These are phyloP conservation scores for Yponomeuta cagnagella DNA, from an alignment of 2,888 invertebrate species.

Conservation along the genomic window DNA sequence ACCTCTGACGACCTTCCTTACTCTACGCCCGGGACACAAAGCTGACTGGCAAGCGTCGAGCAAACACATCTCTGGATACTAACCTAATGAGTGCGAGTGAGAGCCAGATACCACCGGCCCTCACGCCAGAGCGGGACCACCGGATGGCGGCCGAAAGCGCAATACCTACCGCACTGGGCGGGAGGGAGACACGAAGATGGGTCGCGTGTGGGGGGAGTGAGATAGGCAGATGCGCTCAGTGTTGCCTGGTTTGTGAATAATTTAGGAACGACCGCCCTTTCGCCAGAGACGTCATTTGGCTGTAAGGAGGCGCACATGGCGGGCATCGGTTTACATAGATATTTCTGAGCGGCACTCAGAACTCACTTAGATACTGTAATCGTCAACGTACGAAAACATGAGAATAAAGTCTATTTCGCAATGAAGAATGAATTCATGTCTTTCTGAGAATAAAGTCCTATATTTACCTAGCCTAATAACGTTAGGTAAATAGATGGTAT, in stretches of 20 bases:
- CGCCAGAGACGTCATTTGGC: conserved; percentile 23
- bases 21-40: conserved; percentile 40
- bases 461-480: no score
- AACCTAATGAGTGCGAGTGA: conserved; percentile 70
- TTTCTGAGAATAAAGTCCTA: no score
- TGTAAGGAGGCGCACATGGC: neutral
- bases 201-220: conserved; percentile 29
- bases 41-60: conserved; percentile 66
- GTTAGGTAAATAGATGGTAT: no score
- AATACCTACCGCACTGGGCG: conserved; percentile 47
- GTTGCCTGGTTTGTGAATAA: conserved; percentile 61
- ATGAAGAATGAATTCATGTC: no score
- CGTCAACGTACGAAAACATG: no score
- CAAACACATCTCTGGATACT: conserved; percentile 60
- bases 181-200: conserved; percentile 34
- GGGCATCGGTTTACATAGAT: neutral
- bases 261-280: conserved; percentile 68
- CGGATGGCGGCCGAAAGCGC: conserved; percentile 69
- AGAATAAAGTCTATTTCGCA: no score
- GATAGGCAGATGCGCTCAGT: conserved; percentile 53
- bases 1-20: conserved; percentile 3
- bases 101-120: conserved; percentile 33
- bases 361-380: neutral
- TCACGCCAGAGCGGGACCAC: conserved; percentile 39
- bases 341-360: neutral